Percentiles rank a stretch among this genome's conserved stretches.
phyloP scores from a whole-genome alignment of 2,888 invertebrate genomes.

The Acleris holmiana region DNA sequence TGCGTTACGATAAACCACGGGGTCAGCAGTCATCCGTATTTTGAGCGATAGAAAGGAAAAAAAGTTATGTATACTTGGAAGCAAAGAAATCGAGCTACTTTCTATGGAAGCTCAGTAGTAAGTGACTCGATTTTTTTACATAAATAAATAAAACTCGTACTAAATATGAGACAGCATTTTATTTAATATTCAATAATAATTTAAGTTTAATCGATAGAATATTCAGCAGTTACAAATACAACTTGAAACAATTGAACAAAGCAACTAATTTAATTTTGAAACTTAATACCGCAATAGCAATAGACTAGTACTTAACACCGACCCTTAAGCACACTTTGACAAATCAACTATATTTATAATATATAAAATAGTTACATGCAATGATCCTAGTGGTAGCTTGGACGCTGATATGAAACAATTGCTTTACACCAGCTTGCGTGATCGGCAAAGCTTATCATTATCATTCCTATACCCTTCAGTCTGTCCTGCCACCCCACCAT shows the following conservation, averaged over 20 bases:
- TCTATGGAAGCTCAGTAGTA: too few species aligned
- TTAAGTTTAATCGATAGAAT: slow-evolving; percentile 78
- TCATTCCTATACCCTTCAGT: slow-evolving; percentile 43
- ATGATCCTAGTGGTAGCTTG: slow-evolving; percentile 39
- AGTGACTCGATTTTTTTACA: too few species aligned
- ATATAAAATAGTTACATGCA: slow-evolving; percentile 50
- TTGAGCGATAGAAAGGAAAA: too few species aligned
- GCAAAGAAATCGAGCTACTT: too few species aligned
- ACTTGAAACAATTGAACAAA: slow-evolving; percentile 79
- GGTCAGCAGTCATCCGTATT: too few species aligned
- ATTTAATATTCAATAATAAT: slow-evolving; percentile 81
- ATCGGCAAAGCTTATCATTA: slow-evolving; percentile 54
- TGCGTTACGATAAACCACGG: too few species aligned
- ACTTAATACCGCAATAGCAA: slow-evolving; percentile 76
- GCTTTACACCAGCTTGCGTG: slow-evolving; percentile 51
- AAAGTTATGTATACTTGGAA: too few species aligned
- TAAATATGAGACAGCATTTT: slow-evolving; percentile 82
- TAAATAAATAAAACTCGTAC: neutral
- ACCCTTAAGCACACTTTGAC: slow-evolving; percentile 75
- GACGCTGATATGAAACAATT: slow-evolving; percentile 56
- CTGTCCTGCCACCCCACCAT: slow-evolving; percentile 11
- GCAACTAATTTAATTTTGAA: slow-evolving; percentile 76
- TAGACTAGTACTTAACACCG: slow-evolving; percentile 67
- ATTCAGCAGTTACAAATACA: slow-evolving; percentile 83
- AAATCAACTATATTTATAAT: slow-evolving; percentile 63